These are phyloP conservation scores for Clarias fuscus DNA, from an alignment of 2,797 vertebrate genomes.

Conservation along the genomic window DNA sequence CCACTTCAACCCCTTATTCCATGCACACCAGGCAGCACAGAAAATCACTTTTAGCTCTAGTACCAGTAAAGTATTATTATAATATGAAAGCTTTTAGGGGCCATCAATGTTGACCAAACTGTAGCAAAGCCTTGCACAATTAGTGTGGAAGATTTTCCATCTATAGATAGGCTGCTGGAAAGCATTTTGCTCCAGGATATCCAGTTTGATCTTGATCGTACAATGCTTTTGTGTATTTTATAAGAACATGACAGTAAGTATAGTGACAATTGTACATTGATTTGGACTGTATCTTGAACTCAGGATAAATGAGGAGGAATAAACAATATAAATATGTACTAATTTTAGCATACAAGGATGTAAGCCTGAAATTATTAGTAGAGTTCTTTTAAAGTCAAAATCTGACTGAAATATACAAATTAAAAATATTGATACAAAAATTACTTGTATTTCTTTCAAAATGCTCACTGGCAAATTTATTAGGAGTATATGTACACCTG, in stretches of 20 bases:
- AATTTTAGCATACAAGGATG: neutral
- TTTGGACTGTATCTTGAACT: neutral
- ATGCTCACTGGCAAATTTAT: neutral
- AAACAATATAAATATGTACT: neutral
- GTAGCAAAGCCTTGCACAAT: constrained; percentile 29
- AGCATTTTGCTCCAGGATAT: constrained; percentile 8
- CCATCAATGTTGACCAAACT: constrained; percentile 40
- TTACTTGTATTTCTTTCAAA: neutral
- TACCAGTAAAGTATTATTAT: constrained; percentile 35
- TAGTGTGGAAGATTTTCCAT: constrained; percentile 47
- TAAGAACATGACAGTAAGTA: neutral
- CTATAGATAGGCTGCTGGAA: constrained; percentile 31
- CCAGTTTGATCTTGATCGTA: neutral
- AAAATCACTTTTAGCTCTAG: constrained; percentile 33
- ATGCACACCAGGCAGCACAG: constrained; percentile 2
- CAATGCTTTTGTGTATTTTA: neutral
- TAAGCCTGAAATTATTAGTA: neutral
- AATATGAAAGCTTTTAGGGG: constrained; percentile 39
- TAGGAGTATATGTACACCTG: neutral
- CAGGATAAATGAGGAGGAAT: neutral
- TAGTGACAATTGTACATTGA: neutral
- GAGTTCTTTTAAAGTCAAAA: neutral
- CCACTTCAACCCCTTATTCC: constrained; percentile 3
- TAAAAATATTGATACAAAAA: too few species aligned
- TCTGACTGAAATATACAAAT: neutral